Evolutionary conservation across 2,113 vertebrate species (phyloP), one percentile per base, ranked within the genome.

Genomic region (Casuarius casuarius): DNA sequence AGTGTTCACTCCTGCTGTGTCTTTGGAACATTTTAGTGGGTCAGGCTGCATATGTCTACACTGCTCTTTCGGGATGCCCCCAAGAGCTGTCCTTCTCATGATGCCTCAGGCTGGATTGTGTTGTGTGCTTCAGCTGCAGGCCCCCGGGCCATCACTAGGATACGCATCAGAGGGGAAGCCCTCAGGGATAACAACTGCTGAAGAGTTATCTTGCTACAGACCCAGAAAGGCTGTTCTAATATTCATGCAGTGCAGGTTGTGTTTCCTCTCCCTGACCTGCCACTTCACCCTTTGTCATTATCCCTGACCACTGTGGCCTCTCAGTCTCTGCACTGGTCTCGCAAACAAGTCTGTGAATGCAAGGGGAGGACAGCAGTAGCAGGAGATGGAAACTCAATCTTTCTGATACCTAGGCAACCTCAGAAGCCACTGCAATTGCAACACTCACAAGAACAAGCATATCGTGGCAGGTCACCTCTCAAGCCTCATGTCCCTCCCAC

Each of bases 11-110:
- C 74, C 48, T 63, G 16, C 33, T 63, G 12, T 63, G 35, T 63
- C 33, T 38, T 38, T 38, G 61, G 35, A 35, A 23, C 12, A 5
- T 63, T 63, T 63, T 38, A 10, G 49, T 74, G 61, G 16, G 19
- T 81, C 48, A 48, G 25, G 23, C 46, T 51, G 28, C 54, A 3
- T 75, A 23, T 42, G 42, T 44, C 74, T 68, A 8, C 18, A 2
- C 2, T 11, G 33, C 52, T 59, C 46, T 73, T 76, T 31, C 38
- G 49, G 31, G 80, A 11, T 52, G 19, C 9, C 44, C 33, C 76
- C 0, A 0, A 61, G 86, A 3, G 2, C 28, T 14, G 1, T 44
- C 7, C 18, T 25, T 51, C 40, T 89, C 25, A 5, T 0, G 0
- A 44, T 0, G 16, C 76, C 84, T 89, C 2, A 9, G 87, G 83